Conservation (phyloP, 2,113 vertebrate species). For the Centrocercus urophasianus region DNA sequence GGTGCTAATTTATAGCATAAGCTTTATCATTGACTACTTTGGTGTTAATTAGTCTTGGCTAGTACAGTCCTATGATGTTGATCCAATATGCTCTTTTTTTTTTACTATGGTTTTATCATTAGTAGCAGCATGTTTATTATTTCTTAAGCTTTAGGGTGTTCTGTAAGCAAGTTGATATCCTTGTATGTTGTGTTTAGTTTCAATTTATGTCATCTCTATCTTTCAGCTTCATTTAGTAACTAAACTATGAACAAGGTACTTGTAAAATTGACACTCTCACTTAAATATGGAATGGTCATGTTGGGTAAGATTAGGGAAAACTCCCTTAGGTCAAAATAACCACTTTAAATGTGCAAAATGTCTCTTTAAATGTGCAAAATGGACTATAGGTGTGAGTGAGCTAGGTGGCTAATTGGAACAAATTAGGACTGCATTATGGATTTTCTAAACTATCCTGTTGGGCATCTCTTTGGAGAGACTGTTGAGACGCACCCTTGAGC, state of each 20-base stretch:
- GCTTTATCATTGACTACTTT: background rate
- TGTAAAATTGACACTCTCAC: background rate
- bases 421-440: background rate
- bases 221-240: background rate
- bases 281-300: background rate
- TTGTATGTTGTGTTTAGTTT: background rate
- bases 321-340: background rate
- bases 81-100: background rate
- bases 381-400: background rate
- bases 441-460: background rate
- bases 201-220: background rate
- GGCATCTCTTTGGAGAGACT: background rate
- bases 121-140: background rate
- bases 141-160: background rate
- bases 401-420: background rate
- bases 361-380: background rate
- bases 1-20: constrained; percentile 9
- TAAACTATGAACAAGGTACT: background rate
- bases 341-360: background rate
- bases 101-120: background rate
- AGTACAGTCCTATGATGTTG: background rate
- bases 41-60: background rate
- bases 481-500: background rate
- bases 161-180: background rate
- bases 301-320: background rate